Percentiles rank a stretch among this genome's conserved stretches.
phyloP scores from a whole-genome alignment of 1,140 invertebrate genomes.

The Drosophila athabasca region DNA sequence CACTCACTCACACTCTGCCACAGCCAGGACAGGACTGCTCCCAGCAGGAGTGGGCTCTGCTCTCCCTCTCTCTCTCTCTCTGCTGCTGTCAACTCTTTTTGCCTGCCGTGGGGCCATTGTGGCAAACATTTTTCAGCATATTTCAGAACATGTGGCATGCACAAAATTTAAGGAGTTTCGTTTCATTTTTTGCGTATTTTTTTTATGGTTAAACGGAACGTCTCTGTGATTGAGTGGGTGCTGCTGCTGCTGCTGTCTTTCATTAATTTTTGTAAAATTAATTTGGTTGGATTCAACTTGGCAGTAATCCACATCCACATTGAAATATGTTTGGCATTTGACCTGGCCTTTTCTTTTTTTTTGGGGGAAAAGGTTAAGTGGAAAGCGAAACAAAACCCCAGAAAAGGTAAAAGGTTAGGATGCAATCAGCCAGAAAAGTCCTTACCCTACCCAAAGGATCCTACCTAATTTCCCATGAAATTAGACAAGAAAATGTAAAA shows the following conservation, averaged over 20 bases:
- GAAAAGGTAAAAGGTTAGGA: constrained; percentile 31
- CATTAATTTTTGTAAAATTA: constrained; percentile 61
- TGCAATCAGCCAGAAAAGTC: constrained; percentile 55
- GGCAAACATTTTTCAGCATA: constrained; percentile 49
- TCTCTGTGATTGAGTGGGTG: too few relatives aligned
- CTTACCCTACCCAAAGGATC: neutral
- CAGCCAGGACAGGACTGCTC: constrained; percentile 8
- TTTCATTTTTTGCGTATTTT: neutral
- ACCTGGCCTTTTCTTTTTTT: constrained; percentile 1
- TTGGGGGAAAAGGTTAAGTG: constrained; percentile 35
- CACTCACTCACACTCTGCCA: neutral
- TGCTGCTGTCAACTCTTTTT: constrained; percentile 49
- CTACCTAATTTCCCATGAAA: too few relatives aligned
- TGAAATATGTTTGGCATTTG: constrained; percentile 34
- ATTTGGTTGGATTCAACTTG: too few relatives aligned
- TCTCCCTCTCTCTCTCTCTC: too few relatives aligned
- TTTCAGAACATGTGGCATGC: constrained; percentile 41
- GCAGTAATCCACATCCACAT: constrained; percentile 9
- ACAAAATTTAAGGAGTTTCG: constrained; percentile 27
- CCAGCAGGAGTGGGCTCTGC: constrained; percentile 23
- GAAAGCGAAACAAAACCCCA: constrained; percentile 34
- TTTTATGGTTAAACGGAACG: constrained; percentile 7
- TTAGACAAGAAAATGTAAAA: neutral
- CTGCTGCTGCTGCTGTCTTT: neutral
- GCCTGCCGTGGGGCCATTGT: constrained; percentile 9